Percentiles rank a stretch among this genome's conserved stretches.
phyloP scores from a whole-genome alignment of 2,797 vertebrate species.

The Emydoidea blandingii region DNA sequence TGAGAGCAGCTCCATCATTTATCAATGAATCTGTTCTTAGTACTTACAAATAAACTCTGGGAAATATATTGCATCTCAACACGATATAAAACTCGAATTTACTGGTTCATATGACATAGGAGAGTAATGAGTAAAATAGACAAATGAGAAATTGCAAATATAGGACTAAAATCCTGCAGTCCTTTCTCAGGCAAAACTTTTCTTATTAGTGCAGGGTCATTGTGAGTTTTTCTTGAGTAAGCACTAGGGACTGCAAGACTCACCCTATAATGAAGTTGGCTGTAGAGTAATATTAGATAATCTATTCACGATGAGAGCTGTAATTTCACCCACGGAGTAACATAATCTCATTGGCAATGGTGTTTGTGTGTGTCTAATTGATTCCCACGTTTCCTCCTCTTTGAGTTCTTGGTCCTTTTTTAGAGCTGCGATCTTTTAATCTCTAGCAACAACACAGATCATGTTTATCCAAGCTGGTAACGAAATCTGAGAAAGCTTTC shows the following conservation, averaged over 20 bases:
- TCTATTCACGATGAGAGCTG: neutral
- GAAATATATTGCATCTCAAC: accelerated
- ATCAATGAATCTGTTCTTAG: neutral
- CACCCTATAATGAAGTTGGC: conserved; percentile 15
- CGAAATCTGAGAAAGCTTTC: neutral
- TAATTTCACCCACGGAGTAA: neutral
- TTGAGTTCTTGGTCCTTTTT: neutral
- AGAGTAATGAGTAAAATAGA: neutral
- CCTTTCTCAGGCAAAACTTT: neutral
- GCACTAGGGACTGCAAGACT: neutral
- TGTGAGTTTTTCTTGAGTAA: neutral
- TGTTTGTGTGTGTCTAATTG: neutral
- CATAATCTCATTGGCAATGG: neutral
- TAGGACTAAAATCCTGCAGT: neutral
- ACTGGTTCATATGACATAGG: neutral
- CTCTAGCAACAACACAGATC: neutral
- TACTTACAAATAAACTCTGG: neutral
- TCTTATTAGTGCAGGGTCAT: neutral
- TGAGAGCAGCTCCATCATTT: neutral
- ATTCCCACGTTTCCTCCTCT: neutral
- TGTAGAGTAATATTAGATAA: neutral
- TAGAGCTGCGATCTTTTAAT: neutral
- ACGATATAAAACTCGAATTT: neutral
- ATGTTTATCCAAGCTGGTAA: neutral
- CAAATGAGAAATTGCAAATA: neutral